Evolutionary conservation across 92 coral and sea anemone species (phyloP).

Genomic region (Micromussa lordhowensis): DNA sequence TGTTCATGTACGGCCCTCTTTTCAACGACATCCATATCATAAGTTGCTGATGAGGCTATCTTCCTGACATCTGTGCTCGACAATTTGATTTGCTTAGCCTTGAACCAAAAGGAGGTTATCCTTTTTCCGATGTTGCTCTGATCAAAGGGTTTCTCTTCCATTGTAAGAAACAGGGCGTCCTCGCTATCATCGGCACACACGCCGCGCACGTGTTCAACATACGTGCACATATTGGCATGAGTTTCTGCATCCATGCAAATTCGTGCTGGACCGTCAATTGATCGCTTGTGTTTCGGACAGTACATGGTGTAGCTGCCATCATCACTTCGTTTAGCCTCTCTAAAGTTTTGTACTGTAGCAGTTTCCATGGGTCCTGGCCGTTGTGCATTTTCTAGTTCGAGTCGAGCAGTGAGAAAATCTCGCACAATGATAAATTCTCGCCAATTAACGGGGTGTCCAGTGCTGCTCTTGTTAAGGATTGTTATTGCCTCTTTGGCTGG

Average conservation of each 20-base stretch:
- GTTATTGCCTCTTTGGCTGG: neutral
- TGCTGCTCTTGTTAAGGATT: too few species aligned
- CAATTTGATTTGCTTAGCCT: slow-evolving; percentile 13
- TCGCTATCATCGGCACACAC: neutral
- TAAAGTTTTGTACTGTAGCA: neutral
- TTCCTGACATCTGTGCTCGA: slow-evolving; percentile 9
- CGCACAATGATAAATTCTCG: neutral
- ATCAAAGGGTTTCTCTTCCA: slow-evolving; percentile 14
- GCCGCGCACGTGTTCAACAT: neutral
- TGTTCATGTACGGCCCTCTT: slow-evolving; percentile 15
- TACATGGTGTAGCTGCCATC: neutral
- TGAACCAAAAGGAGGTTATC: slow-evolving; percentile 21
- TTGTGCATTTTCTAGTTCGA: slow-evolving; percentile 13
- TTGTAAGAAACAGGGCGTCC: slow-evolving; percentile 7
- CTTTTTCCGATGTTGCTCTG: slow-evolving; percentile 19
- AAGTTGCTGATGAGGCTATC: slow-evolving; percentile 13
- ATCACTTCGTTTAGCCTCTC: neutral
- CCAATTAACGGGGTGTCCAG: neutral
- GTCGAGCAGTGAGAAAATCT: neutral
- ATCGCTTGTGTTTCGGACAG: neutral
- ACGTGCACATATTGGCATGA: neutral
- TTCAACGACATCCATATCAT: slow-evolving; percentile 6
- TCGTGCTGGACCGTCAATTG: neutral
- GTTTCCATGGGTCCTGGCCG: slow-evolving; percentile 4
- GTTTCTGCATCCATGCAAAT: neutral